Percentiles rank a stretch among this genome's conserved stretches.
phyloP scores from a whole-genome alignment of 2,797 vertebrate genomes.

The Centroberyx gerrardi region DNA sequence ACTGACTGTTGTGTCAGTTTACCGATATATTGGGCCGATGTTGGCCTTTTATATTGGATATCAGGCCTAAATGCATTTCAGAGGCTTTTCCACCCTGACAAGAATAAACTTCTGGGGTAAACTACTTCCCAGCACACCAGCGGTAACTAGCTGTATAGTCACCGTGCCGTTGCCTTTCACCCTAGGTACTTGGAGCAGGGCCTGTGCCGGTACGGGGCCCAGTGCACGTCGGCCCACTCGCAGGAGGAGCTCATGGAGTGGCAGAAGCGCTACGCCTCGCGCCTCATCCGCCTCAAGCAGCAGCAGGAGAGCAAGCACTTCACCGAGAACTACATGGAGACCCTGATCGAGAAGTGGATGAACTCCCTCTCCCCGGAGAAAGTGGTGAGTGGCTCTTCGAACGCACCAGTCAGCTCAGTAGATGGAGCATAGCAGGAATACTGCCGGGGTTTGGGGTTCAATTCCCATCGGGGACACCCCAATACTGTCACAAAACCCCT shows the following conservation, averaged over 20 bases:
- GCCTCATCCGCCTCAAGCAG: conserved; percentile 96
- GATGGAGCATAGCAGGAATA: background rate
- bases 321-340: conserved; percentile 98
- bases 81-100: too few relatives aligned
- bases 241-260: conserved; percentile 98
- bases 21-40: too few relatives aligned
- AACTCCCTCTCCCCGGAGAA: conserved; percentile 98
- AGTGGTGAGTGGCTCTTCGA: conserved; percentile 88
- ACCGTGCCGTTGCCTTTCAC: background rate
- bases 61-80: too few relatives aligned
- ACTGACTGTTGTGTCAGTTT: too few relatives aligned
- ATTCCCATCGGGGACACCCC: background rate
- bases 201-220: conserved; percentile 97
- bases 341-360: conserved; percentile 99
- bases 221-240: conserved; percentile 99
- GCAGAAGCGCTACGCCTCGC: conserved; percentile 98
- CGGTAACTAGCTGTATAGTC: too few relatives aligned
- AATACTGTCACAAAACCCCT: background rate
- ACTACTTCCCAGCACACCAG: too few relatives aligned
- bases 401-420: background rate
- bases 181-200: conserved; percentile 97
- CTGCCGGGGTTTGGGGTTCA: background rate
- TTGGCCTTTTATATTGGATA: too few relatives aligned
- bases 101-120: too few relatives aligned
- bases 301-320: conserved; percentile 98